Base-by-base conservation (phyloP, 2,113 vertebrate species). In the Poecilia latipinna region DNA sequence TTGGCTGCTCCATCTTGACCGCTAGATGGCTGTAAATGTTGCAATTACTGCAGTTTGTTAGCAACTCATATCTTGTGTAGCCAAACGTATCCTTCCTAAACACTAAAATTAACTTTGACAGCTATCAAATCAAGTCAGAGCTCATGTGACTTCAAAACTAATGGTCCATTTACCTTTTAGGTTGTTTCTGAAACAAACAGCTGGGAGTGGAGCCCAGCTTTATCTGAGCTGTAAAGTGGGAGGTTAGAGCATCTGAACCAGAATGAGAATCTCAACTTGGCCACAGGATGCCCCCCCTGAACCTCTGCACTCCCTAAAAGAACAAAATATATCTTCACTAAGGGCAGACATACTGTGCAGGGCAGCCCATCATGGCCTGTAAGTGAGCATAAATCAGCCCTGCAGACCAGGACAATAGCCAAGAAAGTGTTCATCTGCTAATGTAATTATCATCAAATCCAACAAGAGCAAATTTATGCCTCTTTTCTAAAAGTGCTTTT, bases 401-500 rank as follows among this genome's bases (percentile, higher is more conserved):
- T 8, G 33, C 89, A 87, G 89, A 88, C 31, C 78, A 74, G 86
- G 78, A 90, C 84, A 85, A 85, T 83, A 44, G 90, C 89, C 91
- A 92, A 92, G 90, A 87, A 88, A 88, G 83, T 88, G 91, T 81
- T 89, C 85, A 86, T 82, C 54, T 90, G 90, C 71, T 89, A 90
- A 90, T 88, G 85, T 86, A 83, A 93, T 93, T 87, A 89, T 80
- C 82, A 72, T 92, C 87, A 87, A 84, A 78, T 84, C 76, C 73
- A 78, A 86, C 69, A 31, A 70, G 72, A 88, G 74, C 82, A 82
- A 15, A 87, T 86, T 86, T 70, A 44, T 39, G 29, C 19, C 48
- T 68, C 48, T 68, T 69, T 76, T 78, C 75, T 39, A 69, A 48
- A 48, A 6, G 67, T 84, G 48, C 37, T 12, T 65, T 75, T 79